Base-by-base conservation (phyloP, 2,888 invertebrate genomes). In the Cryptocephalus primarius region DNA sequence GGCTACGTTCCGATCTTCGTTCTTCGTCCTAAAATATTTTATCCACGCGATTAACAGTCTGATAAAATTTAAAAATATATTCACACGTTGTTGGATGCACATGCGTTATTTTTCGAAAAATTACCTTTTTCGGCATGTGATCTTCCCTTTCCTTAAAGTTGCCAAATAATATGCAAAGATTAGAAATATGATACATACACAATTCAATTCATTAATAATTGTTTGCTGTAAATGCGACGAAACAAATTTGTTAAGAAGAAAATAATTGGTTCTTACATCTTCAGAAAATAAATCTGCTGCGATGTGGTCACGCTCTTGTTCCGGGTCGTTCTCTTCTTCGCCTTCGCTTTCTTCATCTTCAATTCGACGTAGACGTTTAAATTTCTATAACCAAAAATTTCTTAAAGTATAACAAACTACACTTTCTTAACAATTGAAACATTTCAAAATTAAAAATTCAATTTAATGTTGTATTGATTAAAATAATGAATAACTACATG, bases 281-380 rank as follows among this genome's bases (percentile, higher is more conserved):
- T 90, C 91, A 46, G 89, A 88, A 41, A 93, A 93, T 8, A 93
- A 72, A 64, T 90, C 87, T 66, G 88, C 90, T 1, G 91, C 92
- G 59, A 93, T 91, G 9, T 86, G 87, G 63, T 92, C 91, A 51
- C 89, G 75, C 52, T 88, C 89, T 59, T 88, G 78, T 31, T 83
- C 83, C 44, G 85, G 84, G 57, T 85, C 85, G 63, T 83, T 83
- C 49, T 81, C 81, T 41, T 85, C 87, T 62, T 89, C 89, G 57
- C 85, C 88, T 58, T 93, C 91, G 63, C 91, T 90, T 64, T 94
- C 93, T 65, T 90, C 90, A 69, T 93, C 92, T 66, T 88, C 85
- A 55, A 93, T 79, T 32, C 87, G 76, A 52, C 85, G 77, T 50
- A 93, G 73, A 49, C 93, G 81, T 65, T 90, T 91, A 60, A 93